Evolutionary conservation across 2,797 vertebrate genomes (phyloP).

Genomic region (Periparus ater): DNA sequence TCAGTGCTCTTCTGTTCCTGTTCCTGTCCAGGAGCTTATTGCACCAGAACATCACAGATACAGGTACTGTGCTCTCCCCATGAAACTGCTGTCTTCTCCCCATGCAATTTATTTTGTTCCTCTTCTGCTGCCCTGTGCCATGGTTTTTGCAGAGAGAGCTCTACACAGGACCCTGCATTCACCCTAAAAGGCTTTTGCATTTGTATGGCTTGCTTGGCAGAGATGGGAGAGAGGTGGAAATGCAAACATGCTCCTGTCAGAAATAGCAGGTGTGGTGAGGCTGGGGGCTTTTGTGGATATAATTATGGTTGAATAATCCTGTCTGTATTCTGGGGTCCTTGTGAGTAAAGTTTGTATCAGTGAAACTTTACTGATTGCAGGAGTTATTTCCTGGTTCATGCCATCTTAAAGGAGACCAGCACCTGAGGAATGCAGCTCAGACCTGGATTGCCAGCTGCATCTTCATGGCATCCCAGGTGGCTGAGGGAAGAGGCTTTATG

Average conservation of each 20-base stretch:
- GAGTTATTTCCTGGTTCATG: background rate
- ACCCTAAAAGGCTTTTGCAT: background rate
- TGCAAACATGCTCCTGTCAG: background rate
- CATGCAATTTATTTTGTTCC: background rate
- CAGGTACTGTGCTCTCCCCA: rapidly evolving
- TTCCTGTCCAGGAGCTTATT: background rate
- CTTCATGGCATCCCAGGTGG: background rate
- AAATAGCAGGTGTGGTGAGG: background rate
- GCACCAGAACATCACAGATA: background rate
- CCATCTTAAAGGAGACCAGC: background rate
- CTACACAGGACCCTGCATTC: background rate
- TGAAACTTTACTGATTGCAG: background rate
- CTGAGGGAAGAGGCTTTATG: background rate
- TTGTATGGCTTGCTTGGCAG: background rate
- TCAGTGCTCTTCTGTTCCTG: background rate
- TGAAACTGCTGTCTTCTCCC: background rate
- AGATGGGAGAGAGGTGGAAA: background rate
- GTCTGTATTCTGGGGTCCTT: background rate
- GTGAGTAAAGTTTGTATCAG: background rate
- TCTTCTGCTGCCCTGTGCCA: background rate
- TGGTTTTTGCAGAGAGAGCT: background rate
- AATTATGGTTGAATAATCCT: background rate
- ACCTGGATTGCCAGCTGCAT: background rate
- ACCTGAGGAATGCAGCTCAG: background rate
- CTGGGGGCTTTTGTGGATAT: background rate